Evolutionary conservation across 2,797 vertebrate species (phyloP).

Genomic region (Melanotaenia maccullochi): DNA sequence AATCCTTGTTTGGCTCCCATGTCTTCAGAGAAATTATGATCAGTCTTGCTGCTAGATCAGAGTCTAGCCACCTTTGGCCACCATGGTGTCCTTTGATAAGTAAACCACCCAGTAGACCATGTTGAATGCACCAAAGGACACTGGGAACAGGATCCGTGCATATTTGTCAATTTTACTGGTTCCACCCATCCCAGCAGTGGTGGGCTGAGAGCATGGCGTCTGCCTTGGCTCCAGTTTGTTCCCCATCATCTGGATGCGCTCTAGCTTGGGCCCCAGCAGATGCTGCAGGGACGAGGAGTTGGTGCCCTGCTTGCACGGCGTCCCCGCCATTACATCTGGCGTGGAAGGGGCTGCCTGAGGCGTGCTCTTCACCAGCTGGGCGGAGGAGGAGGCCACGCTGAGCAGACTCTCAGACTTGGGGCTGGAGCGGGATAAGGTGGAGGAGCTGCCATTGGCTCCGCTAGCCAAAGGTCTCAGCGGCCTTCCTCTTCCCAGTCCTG

Average conservation of each 20-base stretch:
- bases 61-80: conserved; percentile 84
- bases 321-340: conserved; percentile 83
- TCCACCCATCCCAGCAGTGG: conserved; percentile 83
- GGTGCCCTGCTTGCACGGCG: conserved; percentile 73
- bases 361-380: conserved; percentile 83
- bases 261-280: conserved; percentile 89
- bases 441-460: conserved; percentile 73
- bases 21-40: conserved; percentile 27
- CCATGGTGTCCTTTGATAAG: conserved; percentile 97
- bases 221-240: conserved; percentile 84
- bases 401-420: conserved; percentile 90
- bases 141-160: conserved; percentile 97
- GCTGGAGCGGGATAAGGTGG: conserved; percentile 86
- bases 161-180: conserved; percentile 99
- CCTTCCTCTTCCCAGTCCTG: conserved; percentile 60
- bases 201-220: conserved; percentile 79
- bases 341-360: conserved; percentile 86
- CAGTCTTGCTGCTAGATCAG: background rate
- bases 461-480: conserved; percentile 75
- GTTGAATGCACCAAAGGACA: conserved; percentile 97
- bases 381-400: conserved; percentile 79
- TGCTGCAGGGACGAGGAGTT: conserved; percentile 85
- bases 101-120: conserved; percentile 99
- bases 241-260: conserved; percentile 89
- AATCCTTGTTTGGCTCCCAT: conserved; percentile 44